A percentile compares a stretch with the other conserved stretches of the same genome.
phyloP scores from a whole-genome alignment of 2,113 vertebrate genomes.

The Echinops telfairi region DNA sequence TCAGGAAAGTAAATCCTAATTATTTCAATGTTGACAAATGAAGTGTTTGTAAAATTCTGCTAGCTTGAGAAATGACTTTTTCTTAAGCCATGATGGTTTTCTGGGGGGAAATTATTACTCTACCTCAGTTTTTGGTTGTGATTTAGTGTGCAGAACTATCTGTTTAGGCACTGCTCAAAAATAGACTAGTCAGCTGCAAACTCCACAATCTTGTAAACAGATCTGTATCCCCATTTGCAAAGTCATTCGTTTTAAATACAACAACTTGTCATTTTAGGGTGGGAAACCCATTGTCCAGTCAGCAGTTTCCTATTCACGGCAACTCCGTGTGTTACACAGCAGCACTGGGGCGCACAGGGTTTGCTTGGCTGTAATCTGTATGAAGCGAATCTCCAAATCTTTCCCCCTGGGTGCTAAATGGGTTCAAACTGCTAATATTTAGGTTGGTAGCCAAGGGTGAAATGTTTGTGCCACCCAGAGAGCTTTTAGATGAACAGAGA shows the following conservation, averaged over 20 bases:
- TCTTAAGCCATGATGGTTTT: too few relatives aligned
- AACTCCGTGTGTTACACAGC: neutral
- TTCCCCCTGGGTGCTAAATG: neutral
- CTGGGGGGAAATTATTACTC: neutral
- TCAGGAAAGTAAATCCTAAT: too few relatives aligned
- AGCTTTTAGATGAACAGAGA: constrained; percentile 1
- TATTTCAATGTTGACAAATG: too few relatives aligned
- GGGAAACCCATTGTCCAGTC: neutral
- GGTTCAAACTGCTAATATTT: neutral
- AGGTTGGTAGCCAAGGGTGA: neutral
- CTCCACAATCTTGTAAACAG: constrained; percentile 5
- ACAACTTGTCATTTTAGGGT: neutral
- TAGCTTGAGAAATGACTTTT: constrained; percentile 21
- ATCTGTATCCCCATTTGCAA: neutral
- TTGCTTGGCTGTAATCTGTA: neutral
- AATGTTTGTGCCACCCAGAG: neutral
- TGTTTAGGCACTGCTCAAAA: constrained; percentile 11
- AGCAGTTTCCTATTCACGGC: neutral
- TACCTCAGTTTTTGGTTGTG: neutral
- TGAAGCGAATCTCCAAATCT: neutral
- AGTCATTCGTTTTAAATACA: constrained; percentile 17
- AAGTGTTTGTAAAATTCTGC: constrained; percentile 1
- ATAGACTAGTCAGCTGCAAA: neutral
- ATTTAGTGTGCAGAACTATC: neutral
- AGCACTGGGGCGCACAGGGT: neutral